Evolutionary conservation across 2,113 vertebrate species (phyloP), one percentile per base, ranked within the genome.

Genomic region (Brachypteracias leptosomus): DNA sequence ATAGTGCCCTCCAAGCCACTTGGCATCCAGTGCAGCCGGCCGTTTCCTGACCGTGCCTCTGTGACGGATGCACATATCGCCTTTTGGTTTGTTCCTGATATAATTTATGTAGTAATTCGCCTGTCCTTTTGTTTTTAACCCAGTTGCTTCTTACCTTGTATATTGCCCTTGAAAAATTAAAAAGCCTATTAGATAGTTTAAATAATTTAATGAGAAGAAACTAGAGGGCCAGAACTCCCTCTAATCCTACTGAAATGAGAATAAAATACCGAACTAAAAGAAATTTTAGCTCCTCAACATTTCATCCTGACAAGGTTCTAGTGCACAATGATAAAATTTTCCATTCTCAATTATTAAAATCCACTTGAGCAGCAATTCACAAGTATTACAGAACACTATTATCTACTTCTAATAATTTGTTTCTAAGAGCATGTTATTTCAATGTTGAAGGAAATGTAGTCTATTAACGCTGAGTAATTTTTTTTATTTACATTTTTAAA

Each of bases 271-370:
- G 44, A 77, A 81, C 16, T 54, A 25, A 92, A 96, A 49, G 44
- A 42, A 57, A 24, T 47, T 81, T 86, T 49, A 24, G 9, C 17
- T 82, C 40, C 17, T 24, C 16, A 61, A 7, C 6, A 7, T 54
- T 85, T 85, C 33, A 59, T 47, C 51, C 66, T 55, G 62, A 76
- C 31, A 47, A 52, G 33, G 13, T 74, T 93, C 95, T 80, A 46
- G 29, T 84, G 46, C 16, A 29, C 54, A 49, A 36, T 59, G 40
- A 63, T 92, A 84, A 95, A 82, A 70, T 35, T 83, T 94, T 80
- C 67, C 54, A 9, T 88, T 95, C 93, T 96, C 63, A 91, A 90
- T 97, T 92, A 95, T 94, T 95, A 78, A 97, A 91, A 93, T 85
- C 68, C 36, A 82, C 67, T 88, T 94, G 89, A 66, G 58, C 40